Conservation (phyloP, 2,113 vertebrate species). For the Pseudorectes ferrugineus region DNA sequence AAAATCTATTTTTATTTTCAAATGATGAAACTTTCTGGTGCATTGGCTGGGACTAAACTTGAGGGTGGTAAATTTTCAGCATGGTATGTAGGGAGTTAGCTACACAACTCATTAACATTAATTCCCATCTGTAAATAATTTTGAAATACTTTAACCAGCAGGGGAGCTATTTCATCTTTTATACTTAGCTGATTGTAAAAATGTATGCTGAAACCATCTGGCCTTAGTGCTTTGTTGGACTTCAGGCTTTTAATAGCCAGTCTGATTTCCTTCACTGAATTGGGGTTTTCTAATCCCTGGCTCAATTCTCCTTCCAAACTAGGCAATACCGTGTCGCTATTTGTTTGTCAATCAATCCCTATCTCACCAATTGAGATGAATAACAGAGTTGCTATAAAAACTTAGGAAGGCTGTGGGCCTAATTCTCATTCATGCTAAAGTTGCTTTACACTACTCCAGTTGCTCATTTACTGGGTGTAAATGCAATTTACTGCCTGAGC, state of each 20-base stretch:
- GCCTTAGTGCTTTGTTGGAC: constrained; percentile 57
- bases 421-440: constrained; percentile 43
- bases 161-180: constrained; percentile 68
- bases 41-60: constrained; percentile 32
- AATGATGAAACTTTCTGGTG: constrained; percentile 37
- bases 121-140: constrained; percentile 69
- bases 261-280: constrained; percentile 59
- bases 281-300: constrained; percentile 67
- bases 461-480: constrained; percentile 51
- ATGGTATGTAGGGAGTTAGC: constrained; percentile 34
- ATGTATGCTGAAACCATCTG: constrained; percentile 70
- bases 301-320: constrained; percentile 57
- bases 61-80: constrained; percentile 50
- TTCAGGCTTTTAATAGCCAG: constrained; percentile 58
- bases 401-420: constrained; percentile 52
- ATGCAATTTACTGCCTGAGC: constrained; percentile 52
- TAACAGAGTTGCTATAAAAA: constrained; percentile 52
- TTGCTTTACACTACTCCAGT: constrained; percentile 17
- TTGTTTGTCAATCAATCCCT: constrained; percentile 66
- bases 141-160: constrained; percentile 63
- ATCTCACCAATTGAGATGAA: constrained; percentile 68
- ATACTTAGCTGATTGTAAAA: constrained; percentile 66
- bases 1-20: constrained; percentile 16
- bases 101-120: constrained; percentile 62
- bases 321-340: constrained; percentile 40